A percentile compares a stretch with the other conserved stretches of the same genome.
Evolutionary conservation across 2,797 vertebrate species (phyloP).

Genomic region (Macropus fuliginosus): DNA sequence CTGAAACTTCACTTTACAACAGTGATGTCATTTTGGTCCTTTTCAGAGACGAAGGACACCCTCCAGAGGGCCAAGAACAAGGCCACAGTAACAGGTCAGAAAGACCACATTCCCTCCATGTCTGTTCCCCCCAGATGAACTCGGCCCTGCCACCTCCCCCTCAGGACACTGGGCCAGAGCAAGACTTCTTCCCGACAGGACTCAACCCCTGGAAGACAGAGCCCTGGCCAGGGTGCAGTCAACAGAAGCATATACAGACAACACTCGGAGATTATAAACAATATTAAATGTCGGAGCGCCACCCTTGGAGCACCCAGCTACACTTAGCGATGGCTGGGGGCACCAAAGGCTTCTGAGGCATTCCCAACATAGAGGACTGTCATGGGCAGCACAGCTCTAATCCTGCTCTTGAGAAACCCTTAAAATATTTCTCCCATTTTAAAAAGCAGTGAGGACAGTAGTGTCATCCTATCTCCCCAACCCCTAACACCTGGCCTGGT

Average conservation of each 20-base stretch:
- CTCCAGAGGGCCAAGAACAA: too few species aligned
- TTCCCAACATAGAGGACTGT: not conserved
- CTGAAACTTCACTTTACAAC: too few species aligned
- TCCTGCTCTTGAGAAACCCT: not conserved
- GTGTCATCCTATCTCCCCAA: accelerated
- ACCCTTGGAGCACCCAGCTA: not conserved
- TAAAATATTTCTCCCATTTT: not conserved
- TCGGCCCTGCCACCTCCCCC: too few species aligned
- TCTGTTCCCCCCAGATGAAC: too few species aligned
- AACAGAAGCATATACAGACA: too few species aligned
- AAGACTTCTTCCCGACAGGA: too few species aligned
- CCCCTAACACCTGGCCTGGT: not conserved
- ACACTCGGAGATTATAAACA: too few species aligned
- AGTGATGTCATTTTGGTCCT: too few species aligned
- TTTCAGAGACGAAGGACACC: too few species aligned
- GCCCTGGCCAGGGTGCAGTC: not conserved
- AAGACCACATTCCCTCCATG: too few species aligned
- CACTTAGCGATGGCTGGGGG: not conserved
- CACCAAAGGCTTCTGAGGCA: not conserved
- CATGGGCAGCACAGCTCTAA: not conserved
- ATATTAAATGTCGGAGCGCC: too few species aligned
- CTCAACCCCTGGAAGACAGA: not conserved
- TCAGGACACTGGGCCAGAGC: not conserved
- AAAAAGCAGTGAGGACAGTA: not conserved
- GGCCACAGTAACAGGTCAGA: too few species aligned